Evolutionary conservation across 1,140 invertebrate species (phyloP).

Genomic region (Nasonia giraulti): DNA sequence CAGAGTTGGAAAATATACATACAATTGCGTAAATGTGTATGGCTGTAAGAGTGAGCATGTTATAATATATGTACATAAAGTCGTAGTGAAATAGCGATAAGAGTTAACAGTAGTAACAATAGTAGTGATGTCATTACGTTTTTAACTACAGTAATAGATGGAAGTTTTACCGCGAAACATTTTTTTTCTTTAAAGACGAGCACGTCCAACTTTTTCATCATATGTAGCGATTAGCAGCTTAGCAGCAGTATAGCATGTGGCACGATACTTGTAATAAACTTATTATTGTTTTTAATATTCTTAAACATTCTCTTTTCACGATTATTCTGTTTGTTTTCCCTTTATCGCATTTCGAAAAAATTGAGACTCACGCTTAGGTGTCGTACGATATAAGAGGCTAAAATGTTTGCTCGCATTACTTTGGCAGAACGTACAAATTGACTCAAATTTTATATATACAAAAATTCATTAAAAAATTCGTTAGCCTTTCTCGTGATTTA

Average conservation of each 20-base stretch:
- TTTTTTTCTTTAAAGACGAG: constrained; percentile 36
- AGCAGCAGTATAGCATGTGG: constrained; percentile 26
- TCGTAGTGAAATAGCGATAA: constrained; percentile 58
- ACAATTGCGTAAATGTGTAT: constrained; percentile 56
- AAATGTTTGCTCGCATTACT: constrained; percentile 36
- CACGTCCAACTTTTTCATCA: background rate
- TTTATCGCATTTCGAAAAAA: constrained; percentile 13
- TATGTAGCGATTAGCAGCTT: constrained; percentile 30
- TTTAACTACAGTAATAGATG: constrained; percentile 44
- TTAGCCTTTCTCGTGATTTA: background rate
- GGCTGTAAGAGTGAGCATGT: constrained; percentile 41
- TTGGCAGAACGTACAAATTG: constrained; percentile 33
- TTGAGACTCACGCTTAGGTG: constrained; percentile 20
- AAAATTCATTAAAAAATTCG: constrained; percentile 47
- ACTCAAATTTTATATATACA: constrained; percentile 43
- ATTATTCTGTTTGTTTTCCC: constrained; percentile 11
- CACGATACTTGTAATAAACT: constrained; percentile 27
- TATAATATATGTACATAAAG: constrained; percentile 62
- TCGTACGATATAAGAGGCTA: constrained; percentile 48
- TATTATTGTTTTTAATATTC: constrained; percentile 16
- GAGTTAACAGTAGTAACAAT: constrained; percentile 51
- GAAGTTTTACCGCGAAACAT: constrained; percentile 31
- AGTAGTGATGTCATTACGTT: constrained; percentile 29
- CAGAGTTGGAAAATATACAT: constrained; percentile 55
- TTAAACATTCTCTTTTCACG: background rate